Percentiles rank a stretch among this genome's conserved stretches.
Conservation (phyloP, 2,888 invertebrate species). For the Plagodis dolabraria region DNA sequence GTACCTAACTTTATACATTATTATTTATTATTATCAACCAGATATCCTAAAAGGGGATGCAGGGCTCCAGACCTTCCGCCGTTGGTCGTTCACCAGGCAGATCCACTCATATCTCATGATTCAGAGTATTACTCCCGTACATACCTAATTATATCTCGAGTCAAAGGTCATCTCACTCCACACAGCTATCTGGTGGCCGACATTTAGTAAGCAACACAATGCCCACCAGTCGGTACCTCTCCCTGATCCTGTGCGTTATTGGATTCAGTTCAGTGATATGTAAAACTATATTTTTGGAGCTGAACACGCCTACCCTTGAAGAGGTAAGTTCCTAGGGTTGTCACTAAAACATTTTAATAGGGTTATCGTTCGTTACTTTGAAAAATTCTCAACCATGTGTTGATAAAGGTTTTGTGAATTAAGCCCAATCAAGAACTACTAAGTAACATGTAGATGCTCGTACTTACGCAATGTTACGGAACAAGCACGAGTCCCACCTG, state of each 20-base stretch:
- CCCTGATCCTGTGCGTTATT: slow-evolving; percentile 42
- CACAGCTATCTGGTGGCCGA: slow-evolving; percentile 39
- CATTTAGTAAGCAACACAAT: slow-evolving; percentile 51
- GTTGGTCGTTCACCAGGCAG: slow-evolving; percentile 50
- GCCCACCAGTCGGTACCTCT: slow-evolving; percentile 41
- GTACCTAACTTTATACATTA: background rate
- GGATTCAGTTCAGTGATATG: slow-evolving; percentile 45
- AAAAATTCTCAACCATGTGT: background rate
- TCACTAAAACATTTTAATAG: background rate
- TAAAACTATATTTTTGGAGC: slow-evolving; percentile 62
- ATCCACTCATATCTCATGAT: slow-evolving; percentile 36
- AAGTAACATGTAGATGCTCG: too few species aligned
- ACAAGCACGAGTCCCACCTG: too few species aligned
- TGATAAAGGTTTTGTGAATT: background rate
- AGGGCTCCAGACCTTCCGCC: slow-evolving; percentile 36
- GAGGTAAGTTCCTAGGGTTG: slow-evolving; percentile 55
- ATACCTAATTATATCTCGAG: slow-evolving; percentile 37
- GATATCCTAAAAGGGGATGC: slow-evolving; percentile 23
- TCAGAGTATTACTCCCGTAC: slow-evolving; percentile 28
- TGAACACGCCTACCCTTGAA: slow-evolving; percentile 55
- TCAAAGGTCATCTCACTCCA: slow-evolving; percentile 54
- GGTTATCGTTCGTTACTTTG: background rate
- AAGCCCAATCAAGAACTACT: background rate
- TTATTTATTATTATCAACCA: slow-evolving; percentile 5
- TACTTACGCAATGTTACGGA: too few species aligned